Percentiles rank a stretch among this genome's conserved stretches.
These are phyloP conservation scores for Strigamia transsilvanica DNA, from an alignment of 2,888 invertebrate species.

Conservation along the genomic window DNA sequence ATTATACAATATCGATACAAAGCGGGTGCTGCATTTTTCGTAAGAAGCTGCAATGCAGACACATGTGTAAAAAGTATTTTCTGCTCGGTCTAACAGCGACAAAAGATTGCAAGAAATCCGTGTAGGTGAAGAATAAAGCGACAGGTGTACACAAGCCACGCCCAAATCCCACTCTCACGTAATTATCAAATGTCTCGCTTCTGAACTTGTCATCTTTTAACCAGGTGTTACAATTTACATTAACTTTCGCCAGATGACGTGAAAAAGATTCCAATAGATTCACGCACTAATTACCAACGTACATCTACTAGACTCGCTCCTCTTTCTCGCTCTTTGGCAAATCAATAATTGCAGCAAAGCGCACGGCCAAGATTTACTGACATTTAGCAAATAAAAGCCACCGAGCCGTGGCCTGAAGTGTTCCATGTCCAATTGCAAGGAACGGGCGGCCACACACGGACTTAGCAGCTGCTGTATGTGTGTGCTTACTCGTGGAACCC, in stretches of 20 bases:
- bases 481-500: conserved; percentile 30
- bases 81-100: neutral
- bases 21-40: conserved; percentile 4
- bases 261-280: conserved; percentile 30
- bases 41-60: conserved; percentile 7
- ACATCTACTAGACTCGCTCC: conserved; percentile 13
- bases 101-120: neutral
- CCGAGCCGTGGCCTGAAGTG: conserved; percentile 30
- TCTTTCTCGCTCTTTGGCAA: conserved; percentile 26
- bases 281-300: conserved; percentile 26
- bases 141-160: conserved; percentile 10
- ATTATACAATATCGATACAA: conserved; percentile 30
- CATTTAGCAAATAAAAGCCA: conserved; percentile 30
- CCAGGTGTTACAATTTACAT: conserved; percentile 26
- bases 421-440: conserved; percentile 30
- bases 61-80: neutral
- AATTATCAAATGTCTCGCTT: conserved; percentile 5
- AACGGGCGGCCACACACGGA: conserved; percentile 30
- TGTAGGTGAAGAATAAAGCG: neutral
- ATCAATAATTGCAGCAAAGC: conserved; percentile 30
- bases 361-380: conserved; percentile 30
- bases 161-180: conserved; percentile 3
- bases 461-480: conserved; percentile 30
- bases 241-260: conserved; percentile 25
- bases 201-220: conserved; percentile 16